Percentiles rank a stretch among this genome's conserved stretches.
Evolutionary conservation across 2,888 invertebrate genomes (phyloP).

Genomic region (Syrphus vitripennis): DNA sequence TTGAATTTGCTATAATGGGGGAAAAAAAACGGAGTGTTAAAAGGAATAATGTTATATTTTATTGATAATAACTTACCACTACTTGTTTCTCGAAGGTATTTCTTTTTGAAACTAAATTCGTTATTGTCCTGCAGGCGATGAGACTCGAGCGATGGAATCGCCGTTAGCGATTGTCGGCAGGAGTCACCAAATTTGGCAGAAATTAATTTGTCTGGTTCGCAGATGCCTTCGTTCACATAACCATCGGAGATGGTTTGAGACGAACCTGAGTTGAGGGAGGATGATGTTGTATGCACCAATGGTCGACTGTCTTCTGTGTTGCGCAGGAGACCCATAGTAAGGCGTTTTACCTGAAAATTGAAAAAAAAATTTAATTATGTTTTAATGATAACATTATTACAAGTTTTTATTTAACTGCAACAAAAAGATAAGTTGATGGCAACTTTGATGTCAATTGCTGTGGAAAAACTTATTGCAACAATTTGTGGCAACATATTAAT

Average conservation of each 20-base stretch:
- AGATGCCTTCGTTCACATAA: constrained; percentile 90
- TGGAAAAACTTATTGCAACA: no score
- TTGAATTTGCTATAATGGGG: constrained; percentile 78
- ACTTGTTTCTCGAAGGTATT: constrained; percentile 80
- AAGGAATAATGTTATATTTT: background rate
- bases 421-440: no score
- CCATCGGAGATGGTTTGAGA: constrained; percentile 88
- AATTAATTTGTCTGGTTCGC: constrained; percentile 84
- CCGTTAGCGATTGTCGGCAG: constrained; percentile 80
- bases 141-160: constrained; percentile 77
- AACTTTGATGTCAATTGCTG: no score
- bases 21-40: background rate
- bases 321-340: constrained; percentile 89
- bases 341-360: constrained; percentile 84
- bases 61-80: constrained; percentile 76
- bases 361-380: background rate
- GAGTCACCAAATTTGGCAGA: constrained; percentile 81
- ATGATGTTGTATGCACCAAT: constrained; percentile 85
- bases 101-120: constrained; percentile 79
- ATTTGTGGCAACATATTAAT: no score
- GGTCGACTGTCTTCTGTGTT: constrained; percentile 89
- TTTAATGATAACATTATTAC: no score
- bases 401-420: no score
- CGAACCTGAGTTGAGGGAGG: constrained; percentile 85
- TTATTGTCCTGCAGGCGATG: constrained; percentile 78